Percentiles rank a stretch among this genome's conserved stretches.
phyloP scores from a whole-genome alignment of 2,888 invertebrate genomes.

The Phaedon cochleariae region DNA sequence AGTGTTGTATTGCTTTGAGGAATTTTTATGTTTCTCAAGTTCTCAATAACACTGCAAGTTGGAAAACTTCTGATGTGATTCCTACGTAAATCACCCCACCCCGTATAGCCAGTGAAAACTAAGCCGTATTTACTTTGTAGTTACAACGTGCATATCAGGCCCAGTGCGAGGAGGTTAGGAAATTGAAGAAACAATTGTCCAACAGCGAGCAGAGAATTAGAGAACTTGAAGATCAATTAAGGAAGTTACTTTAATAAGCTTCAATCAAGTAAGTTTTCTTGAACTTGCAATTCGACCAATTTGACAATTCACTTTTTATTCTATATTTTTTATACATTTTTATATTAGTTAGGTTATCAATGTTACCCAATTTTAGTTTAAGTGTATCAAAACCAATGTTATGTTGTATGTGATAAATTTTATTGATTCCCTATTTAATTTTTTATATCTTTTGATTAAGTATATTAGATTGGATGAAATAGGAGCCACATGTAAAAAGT shows the following conservation, averaged over 20 bases:
- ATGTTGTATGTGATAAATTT: slow-evolving; percentile 1
- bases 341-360: background rate
- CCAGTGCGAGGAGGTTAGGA: slow-evolving; percentile 81
- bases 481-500: no score
- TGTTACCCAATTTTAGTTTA: background rate
- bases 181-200: slow-evolving; percentile 78
- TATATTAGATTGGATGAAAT: no score
- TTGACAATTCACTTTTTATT: slow-evolving; percentile 18
- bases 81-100: no score
- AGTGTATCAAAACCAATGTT: background rate
- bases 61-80: no score
- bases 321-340: slow-evolving; percentile 26
- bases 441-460: no score
- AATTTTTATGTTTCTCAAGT: no score
- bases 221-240: slow-evolving; percentile 80
- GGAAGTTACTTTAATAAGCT: slow-evolving; percentile 64
- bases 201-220: slow-evolving; percentile 82
- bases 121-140: no score
- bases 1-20: no score
- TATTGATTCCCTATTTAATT: background rate
- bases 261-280: slow-evolving; percentile 29
- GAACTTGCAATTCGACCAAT: slow-evolving; percentile 9
- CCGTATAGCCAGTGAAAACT: no score
- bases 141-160: slow-evolving; percentile 78
- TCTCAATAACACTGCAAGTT: no score